Base-by-base conservation (phyloP, 2,113 vertebrate species). In the Sylvietta virens region DNA sequence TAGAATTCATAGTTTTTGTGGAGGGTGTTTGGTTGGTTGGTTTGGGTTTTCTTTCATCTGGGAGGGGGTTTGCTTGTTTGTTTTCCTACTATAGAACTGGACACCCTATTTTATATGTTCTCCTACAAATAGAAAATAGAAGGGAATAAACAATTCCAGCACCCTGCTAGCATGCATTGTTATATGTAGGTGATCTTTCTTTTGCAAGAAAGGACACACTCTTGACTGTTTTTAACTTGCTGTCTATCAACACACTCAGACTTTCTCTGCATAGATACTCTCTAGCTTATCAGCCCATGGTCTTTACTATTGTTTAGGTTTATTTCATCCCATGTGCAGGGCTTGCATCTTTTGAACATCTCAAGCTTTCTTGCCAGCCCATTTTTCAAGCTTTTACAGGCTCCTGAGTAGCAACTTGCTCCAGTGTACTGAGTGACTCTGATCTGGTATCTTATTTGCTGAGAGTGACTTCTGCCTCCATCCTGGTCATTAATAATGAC, bases 21-120 rank as follows among this genome's bases (percentile, higher is more conserved):
- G 6, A 4, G 3, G 2, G 2, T 31, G 6, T 40, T 79, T 40
- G 4, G 10, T 42, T 39, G 11, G 5, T 50, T 48, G 10, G 5
- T 42, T 76, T 31, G 26, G 31, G 11, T 67, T 44, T 67, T 67
- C 35, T 30, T 69, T 61, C 28, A 19, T 45, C 28, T 69, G 27
- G 12, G 23, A 18, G 33, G 9, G 11, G 8, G 2, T 37, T 67
- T 30, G 15, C 23, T 65, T 35, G 15, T 44, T 73, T 60, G 16
- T 44, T 58, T 67, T 53, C 12, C 16, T 53, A 3, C 19, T 39
- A 40, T 20, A 53, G 27, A 67, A 53, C 16, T 30, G 54, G 30
- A 26, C 11, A 47, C 24, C 9, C 3, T 35, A 18, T 40, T 40
- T 6, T 45, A 51, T 14, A 61, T 42, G 13, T 56, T 30, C 4